These are phyloP conservation scores for Hippocampus comes DNA, from an alignment of 2,113 vertebrate species.

Conservation along the genomic window DNA sequence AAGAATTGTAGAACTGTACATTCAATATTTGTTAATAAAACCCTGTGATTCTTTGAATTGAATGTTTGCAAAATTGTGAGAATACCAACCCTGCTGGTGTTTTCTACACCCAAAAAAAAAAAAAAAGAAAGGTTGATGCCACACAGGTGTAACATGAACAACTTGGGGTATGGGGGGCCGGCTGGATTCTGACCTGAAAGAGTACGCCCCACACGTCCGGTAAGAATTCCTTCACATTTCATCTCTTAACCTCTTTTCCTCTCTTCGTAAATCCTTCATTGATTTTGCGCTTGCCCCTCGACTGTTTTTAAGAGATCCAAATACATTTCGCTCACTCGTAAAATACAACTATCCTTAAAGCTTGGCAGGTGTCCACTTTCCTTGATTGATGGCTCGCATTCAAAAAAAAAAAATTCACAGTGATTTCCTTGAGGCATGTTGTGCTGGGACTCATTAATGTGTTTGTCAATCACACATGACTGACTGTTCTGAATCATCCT, in stretches of 20 bases:
- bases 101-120: not conserved
- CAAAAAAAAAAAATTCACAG: conserved; percentile 19
- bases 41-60: not conserved
- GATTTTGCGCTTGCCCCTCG: conserved; percentile 9
- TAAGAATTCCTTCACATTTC: conserved; percentile 27
- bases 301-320: not conserved
- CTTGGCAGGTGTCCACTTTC: conserved; percentile 39
- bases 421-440: conserved; percentile 28
- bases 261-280: conserved; percentile 11
- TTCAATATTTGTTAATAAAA: conserved; percentile 33
- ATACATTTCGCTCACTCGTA: not conserved
- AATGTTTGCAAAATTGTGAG: not conserved
- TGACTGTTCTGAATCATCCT: not conserved
- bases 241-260: conserved; percentile 6
- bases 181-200: conserved; percentile 31
- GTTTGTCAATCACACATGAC: conserved; percentile 3
- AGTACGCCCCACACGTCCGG: conserved; percentile 37
- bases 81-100: not conserved
- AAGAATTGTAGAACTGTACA: not conserved
- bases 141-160: conserved; percentile 40
- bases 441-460: conserved; percentile 16
- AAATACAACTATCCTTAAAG: conserved; percentile 25
- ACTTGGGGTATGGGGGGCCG: not conserved
- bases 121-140: conserved; percentile 15
- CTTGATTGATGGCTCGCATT: conserved; percentile 19